Percentiles rank a stretch among this genome's conserved stretches.
phyloP scores from a whole-genome alignment of 2,113 vertebrate genomes.

The Osmerus mordax region DNA sequence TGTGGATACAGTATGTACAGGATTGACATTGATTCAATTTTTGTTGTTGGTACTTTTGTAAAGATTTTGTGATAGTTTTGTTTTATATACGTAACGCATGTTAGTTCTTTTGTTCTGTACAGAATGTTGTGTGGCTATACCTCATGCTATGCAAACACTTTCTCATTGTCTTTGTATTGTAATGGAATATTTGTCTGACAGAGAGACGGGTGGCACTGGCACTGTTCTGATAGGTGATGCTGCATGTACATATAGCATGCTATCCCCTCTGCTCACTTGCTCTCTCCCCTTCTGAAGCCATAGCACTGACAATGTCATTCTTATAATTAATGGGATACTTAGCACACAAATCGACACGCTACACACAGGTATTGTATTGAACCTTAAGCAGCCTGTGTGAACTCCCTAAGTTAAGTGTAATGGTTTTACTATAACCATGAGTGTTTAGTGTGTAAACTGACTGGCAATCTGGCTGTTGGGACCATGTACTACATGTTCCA shows the following conservation, averaged over 20 bases:
- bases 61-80: neutral
- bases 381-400: slow-evolving; percentile 21
- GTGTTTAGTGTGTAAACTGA: slow-evolving; percentile 69
- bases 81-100: neutral
- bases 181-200: slow-evolving; percentile 20
- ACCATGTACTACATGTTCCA: slow-evolving; percentile 33
- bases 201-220: neutral
- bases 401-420: slow-evolving; percentile 54
- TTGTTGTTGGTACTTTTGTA: neutral
- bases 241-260: too few relatives aligned
- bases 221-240: neutral
- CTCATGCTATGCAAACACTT: slow-evolving; percentile 56
- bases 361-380: slow-evolving; percentile 33
- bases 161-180: slow-evolving; percentile 27
- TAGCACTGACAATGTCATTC: slow-evolving; percentile 64
- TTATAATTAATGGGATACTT: slow-evolving; percentile 40
- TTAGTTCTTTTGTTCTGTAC: slow-evolving; percentile 9
- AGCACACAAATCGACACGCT: slow-evolving; percentile 35
- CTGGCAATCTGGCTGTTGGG: slow-evolving; percentile 42
- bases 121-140: slow-evolving; percentile 52
- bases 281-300: slow-evolving; percentile 46
- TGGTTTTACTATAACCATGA: slow-evolving; percentile 66
- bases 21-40: too few relatives aligned
- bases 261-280: slow-evolving; percentile 3
- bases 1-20: too few relatives aligned